Evolutionary conservation across 1,140 invertebrate genomes (phyloP).

Genomic region (Eciton burchellii): DNA sequence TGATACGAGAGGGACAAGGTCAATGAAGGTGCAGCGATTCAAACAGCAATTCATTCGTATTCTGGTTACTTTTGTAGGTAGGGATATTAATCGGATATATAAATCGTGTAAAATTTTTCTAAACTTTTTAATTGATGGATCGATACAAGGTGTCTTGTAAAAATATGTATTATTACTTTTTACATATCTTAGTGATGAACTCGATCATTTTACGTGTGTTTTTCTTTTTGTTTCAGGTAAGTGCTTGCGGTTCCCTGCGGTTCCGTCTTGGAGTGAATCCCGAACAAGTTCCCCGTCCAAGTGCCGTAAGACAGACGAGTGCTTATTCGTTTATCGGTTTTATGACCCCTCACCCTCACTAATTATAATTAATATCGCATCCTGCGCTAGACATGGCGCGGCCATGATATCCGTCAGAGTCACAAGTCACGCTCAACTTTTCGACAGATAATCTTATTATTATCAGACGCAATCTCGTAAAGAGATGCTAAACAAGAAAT

Average conservation of each 20-base stretch:
- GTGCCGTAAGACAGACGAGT: slow-evolving; percentile 15
- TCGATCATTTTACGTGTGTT: background rate
- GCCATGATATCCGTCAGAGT: no score
- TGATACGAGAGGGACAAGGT: slow-evolving; percentile 9
- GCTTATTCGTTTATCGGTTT: no score
- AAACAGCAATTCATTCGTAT: slow-evolving; percentile 33
- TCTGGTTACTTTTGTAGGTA: slow-evolving; percentile 11
- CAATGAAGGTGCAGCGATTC: slow-evolving; percentile 1
- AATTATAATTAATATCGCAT: no score
- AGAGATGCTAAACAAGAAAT: background rate
- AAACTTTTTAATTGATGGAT: slow-evolving; percentile 8
- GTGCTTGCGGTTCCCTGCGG: background rate
- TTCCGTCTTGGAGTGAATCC: background rate
- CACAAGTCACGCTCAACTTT: no score
- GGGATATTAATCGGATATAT: background rate
- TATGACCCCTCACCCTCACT: no score
- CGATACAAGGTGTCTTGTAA: background rate
- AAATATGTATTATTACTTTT: background rate
- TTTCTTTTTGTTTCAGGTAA: slow-evolving; percentile 47
- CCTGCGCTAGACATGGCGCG: no score
- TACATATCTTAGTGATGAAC: background rate
- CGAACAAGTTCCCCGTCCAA: background rate
- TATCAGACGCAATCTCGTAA: background rate
- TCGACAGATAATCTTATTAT: background rate
- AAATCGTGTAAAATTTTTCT: background rate